phyloP scores from a whole-genome alignment of 2,797 vertebrate genomes.

The Halcyon chelicuti region DNA sequence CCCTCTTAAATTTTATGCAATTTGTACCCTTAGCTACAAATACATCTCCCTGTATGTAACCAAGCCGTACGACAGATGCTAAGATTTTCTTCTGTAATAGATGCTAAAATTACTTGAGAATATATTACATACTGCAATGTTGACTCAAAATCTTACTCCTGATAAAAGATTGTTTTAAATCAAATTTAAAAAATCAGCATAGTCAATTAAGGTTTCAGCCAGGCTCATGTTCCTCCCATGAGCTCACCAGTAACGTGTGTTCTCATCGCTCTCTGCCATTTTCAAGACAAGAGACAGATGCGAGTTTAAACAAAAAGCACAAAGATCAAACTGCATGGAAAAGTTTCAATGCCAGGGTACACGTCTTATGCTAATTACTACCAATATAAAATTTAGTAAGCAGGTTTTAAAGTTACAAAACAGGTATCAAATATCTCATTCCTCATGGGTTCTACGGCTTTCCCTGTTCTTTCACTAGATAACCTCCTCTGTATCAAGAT shows the following conservation, averaged over 20 bases:
- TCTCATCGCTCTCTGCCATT: not conserved
- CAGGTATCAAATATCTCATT: not conserved
- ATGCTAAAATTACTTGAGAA: not conserved
- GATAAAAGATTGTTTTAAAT: not conserved
- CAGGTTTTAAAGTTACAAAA: not conserved
- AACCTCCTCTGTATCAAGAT: not conserved
- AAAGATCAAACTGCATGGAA: not conserved
- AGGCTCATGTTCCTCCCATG: not conserved
- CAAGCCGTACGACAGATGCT: not conserved
- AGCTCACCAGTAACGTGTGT: not conserved
- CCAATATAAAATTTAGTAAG: not conserved
- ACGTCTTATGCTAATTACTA: not conserved
- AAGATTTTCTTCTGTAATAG: not conserved
- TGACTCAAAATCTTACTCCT: not conserved
- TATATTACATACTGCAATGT: not conserved
- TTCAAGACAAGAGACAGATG: not conserved
- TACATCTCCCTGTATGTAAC: not conserved
- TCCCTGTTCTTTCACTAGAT: not conserved
- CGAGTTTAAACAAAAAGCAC: not conserved
- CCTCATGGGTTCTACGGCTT: fast-evolving
- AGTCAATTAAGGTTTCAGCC: not conserved
- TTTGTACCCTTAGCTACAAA: not conserved
- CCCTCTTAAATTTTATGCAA: not conserved
- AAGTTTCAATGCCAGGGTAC: not conserved
- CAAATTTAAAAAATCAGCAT: not conserved